Base-by-base conservation (phyloP, 2,113 vertebrate genomes). In the Mastomys natalensis region DNA sequence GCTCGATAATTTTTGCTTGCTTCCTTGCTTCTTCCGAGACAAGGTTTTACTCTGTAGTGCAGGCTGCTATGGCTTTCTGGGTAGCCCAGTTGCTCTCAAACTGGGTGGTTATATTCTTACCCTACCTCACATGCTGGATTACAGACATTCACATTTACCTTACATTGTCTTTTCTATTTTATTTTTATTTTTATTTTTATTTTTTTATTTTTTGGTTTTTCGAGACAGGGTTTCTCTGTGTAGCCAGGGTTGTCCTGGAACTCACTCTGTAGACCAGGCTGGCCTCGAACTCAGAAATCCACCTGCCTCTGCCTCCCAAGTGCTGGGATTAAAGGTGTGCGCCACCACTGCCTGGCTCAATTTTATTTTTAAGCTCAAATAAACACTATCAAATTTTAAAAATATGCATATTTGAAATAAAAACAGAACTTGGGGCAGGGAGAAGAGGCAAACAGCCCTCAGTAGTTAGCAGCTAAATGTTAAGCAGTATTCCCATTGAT, bases 181-280 rank as follows among this genome's bases (percentile, higher is more conserved):
- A 51, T 90, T 93, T 94, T 92, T 73, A 95, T 90, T 93, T 94
- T 92, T 73, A 95, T 90, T 93, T 94, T 92, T 73, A 95, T 90
- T 93, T 94, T 92, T 73, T n/a, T n/a, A n/a, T n/a, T n/a, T n/a
- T n/a, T n/a, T n/a, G n/a, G n/a, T n/a, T n/a, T n/a, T n/a, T n/a
- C n/a, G n/a, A n/a, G n/a, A n/a, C n/a, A n/a, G n/a, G n/a, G n/a
- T n/a, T n/a, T n/a, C n/a, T n/a, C n/a, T n/a, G n/a, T n/a, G n/a
- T n/a, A n/a, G n/a, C n/a, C n/a, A n/a, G n/a, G n/a, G n/a, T n/a
- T n/a, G n/a, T n/a, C n/a, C n/a, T n/a, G n/a, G n/a, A n/a, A n/a
- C n/a, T n/a, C n/a, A n/a, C n/a, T n/a, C n/a, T n/a, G n/a, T n/a
- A n/a, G n/a, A n/a, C n/a, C n/a, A n/a, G n/a, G n/a, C n/a, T n/a